Evolutionary conservation across 2,113 vertebrate species (phyloP), one percentile per base, ranked within the genome.

Genomic region (Hoplias malabaricus): DNA sequence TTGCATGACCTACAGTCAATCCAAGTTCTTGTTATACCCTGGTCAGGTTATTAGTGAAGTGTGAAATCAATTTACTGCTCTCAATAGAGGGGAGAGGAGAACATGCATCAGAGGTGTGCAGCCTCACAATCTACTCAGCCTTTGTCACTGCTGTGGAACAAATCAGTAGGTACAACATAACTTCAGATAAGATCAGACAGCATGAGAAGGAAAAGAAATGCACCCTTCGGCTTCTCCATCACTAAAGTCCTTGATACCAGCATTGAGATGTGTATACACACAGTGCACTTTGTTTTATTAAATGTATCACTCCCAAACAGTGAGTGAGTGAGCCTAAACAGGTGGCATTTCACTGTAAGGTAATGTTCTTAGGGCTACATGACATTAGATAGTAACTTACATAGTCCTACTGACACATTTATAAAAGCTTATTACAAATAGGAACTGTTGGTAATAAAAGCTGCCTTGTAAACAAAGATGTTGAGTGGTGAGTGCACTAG

Each of bases 11-110:
- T 81, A 80, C 83, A 87, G 82, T 78, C 86, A 83, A 84, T 85
- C 79, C 74, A 50, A 81, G 76, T 79, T 77, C 86, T 83, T 80
- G 80, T 83, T 84, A 84, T 76, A 77, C 82, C 73, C 73, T 81
- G 79, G 84, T 83, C 84, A 84, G 82, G 84, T 83, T 87, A 87
- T 85, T 87, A 87, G 82, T 74, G 80, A 81, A 79, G 82, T 85
- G 82, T 84, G 82, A 87, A 87, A 85, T 87, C 84, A 87, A 84
- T 87, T 87, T 85, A 80, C 74, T 48, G 74, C 82, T 84, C 79
- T 87, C 67, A 69, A 81, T 54, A 69, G 82, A 82, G 78, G 69
- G 56, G 69, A 69, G 46, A 73, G 62, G 42, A 56, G 59, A 83
- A 70, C 68, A 80, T 77, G 71, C 56, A 62, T 75, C 54, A 78